phyloP scores from a whole-genome alignment of 2,888 invertebrate genomes.

The Coelinius sp. region DNA sequence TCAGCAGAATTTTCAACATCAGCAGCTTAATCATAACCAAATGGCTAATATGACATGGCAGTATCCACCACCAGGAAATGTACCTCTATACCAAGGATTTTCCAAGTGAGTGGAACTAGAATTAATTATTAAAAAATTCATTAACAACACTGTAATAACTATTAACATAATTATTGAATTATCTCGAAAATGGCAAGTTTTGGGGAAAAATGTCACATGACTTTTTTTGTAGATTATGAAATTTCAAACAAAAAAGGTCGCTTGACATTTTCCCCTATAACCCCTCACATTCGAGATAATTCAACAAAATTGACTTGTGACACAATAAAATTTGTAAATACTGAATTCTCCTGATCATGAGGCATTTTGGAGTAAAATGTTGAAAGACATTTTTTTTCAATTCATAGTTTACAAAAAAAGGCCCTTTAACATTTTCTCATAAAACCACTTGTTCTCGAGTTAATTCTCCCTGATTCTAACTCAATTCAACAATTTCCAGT shows the following conservation, averaged over 20 bases:
- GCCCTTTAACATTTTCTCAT: slow-evolving; percentile 1
- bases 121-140: slow-evolving; percentile 19
- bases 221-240: too few species aligned
- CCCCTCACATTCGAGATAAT: too few species aligned
- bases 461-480: neutral
- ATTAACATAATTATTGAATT: too few species aligned
- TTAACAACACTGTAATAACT: neutral
- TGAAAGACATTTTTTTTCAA: neutral
- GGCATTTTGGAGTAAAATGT: too few species aligned
- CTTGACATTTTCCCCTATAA: too few species aligned
- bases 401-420: neutral
- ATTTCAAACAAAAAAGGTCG: too few species aligned
- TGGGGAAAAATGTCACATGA: too few species aligned
- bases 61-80: slow-evolving; percentile 66
- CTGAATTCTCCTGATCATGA: too few species aligned
- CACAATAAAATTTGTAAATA: too few species aligned
- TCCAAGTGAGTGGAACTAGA: slow-evolving; percentile 65
- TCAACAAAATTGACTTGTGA: too few species aligned
- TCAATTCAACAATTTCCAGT: too few species aligned
- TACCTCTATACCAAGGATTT: slow-evolving; percentile 66
- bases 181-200: too few species aligned
- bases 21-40: slow-evolving; percentile 51
- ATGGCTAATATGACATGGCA: slow-evolving; percentile 70
- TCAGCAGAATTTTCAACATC: slow-evolving; percentile 60
- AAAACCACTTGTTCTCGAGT: slow-evolving; percentile 10